phyloP scores from a whole-genome alignment of 1,140 invertebrate species.

The Pentalonia nigronervosa region DNA sequence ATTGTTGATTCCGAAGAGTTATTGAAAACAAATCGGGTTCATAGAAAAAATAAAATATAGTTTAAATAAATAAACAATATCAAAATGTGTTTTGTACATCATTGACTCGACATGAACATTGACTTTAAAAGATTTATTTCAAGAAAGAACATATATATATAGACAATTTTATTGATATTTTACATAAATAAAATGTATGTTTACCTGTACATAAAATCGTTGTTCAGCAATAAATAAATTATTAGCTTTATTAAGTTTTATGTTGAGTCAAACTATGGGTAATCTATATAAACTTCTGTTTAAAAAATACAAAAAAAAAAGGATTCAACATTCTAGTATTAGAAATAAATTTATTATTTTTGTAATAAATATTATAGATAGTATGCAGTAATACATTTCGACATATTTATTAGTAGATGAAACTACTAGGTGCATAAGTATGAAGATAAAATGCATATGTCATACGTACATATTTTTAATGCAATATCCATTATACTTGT shows the following conservation, averaged over 20 bases:
- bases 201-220: background rate
- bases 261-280: background rate
- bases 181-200: background rate
- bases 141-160: background rate
- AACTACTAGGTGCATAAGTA: background rate
- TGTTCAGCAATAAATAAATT: background rate
- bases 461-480: constrained; percentile 16
- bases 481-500: background rate
- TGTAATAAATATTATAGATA: background rate
- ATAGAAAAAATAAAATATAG: background rate
- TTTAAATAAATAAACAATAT: background rate
- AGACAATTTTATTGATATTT: background rate
- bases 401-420: background rate
- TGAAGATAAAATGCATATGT: background rate
- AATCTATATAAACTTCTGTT: background rate
- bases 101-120: background rate
- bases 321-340: background rate
- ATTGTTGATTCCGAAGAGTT: background rate
- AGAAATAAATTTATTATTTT: background rate
- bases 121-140: constrained; percentile 10
- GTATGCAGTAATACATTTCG: background rate
- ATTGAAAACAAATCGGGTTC: background rate
- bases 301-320: background rate
- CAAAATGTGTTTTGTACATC: background rate
- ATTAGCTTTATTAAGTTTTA: background rate